Conservation (phyloP, 2,888 invertebrate genomes). For the Caenorhabditis sp. region DNA sequence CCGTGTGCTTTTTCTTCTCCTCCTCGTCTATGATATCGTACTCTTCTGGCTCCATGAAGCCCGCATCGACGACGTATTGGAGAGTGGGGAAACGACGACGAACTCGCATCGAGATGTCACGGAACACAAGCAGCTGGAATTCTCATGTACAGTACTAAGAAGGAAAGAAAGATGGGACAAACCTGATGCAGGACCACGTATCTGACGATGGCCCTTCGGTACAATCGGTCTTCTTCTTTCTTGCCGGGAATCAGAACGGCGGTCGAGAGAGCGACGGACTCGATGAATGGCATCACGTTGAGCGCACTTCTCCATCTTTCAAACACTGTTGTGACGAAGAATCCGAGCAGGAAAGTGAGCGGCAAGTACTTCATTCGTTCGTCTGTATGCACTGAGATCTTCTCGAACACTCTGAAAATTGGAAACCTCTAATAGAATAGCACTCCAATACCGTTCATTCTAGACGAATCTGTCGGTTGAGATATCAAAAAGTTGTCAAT, state of each 20-base stretch:
- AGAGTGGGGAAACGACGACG: slow-evolving; percentile 69
- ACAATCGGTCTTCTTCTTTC: slow-evolving; percentile 50
- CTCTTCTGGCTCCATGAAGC: slow-evolving; percentile 61
- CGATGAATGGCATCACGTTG: slow-evolving; percentile 64
- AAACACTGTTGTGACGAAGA: slow-evolving; percentile 71
- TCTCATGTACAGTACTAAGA: slow-evolving; percentile 6
- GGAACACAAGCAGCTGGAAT: slow-evolving; percentile 67
- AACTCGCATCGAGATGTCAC: slow-evolving; percentile 72
- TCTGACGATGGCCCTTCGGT: slow-evolving; percentile 59
- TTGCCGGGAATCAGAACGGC: slow-evolving; percentile 61
- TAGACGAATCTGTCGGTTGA: too few species aligned
- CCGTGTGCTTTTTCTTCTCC: too few species aligned
- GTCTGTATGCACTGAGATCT: slow-evolving; percentile 60
- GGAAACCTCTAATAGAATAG: not conserved
- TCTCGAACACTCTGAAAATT: slow-evolving; percentile 63
- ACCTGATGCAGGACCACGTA: slow-evolving; percentile 61
- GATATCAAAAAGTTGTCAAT: too few species aligned
- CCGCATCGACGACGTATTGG: slow-evolving; percentile 65
- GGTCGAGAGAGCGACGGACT: slow-evolving; percentile 63
- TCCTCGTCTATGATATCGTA: slow-evolving; percentile 54
- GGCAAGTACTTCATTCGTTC: slow-evolving; percentile 67
- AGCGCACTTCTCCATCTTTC: slow-evolving; percentile 65
- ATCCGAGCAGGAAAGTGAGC: slow-evolving; percentile 71
- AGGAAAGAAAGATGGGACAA: too few species aligned
- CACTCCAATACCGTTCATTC: too few species aligned